Base-by-base conservation (phyloP, 2,797 vertebrate species). In the Distichodus sexfasciatus region DNA sequence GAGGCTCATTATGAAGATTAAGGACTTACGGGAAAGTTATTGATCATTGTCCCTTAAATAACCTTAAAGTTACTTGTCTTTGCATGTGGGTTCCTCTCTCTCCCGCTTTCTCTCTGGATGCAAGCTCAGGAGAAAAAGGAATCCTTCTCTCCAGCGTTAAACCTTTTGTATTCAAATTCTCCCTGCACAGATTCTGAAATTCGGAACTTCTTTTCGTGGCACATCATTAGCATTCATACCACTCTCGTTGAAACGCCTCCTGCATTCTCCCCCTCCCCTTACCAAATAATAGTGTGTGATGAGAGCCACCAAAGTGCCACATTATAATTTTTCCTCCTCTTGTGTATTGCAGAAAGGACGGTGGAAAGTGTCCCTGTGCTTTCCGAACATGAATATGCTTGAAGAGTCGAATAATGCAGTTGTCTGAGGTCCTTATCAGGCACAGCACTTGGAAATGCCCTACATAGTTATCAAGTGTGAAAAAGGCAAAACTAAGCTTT, bases 1-100 rank as follows among this genome's bases (percentile, higher is more conserved):
- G 87, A 89, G 87, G 87, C 88, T 91, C 89, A 90, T 92, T 91
- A 92, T 90, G 85, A 86, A 90, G 90, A 92, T 92, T 89, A 91
- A 91, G 88, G 87, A 91, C 87, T 91, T 91, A 90, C 84, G 84
- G 89, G 86, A 87, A 83, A 85, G 79, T 85, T 90, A 92, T 92
- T 91, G 91, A 92, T 91, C 85, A 86, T 82, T 86, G 87, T 89
- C 88, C 89, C 88, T 90, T 91, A 87, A 91, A 90, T 90, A 91
- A 91, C 91, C 89, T 88, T 86, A 89, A 88, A 88, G 84, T 87
- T 87, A 85, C 85, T 90, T 87, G 86, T 86, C 85, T 87, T 77
- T 85, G 85, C 85, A 79, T 85, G 83, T 86, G 81, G 71, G 74
- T 83, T n/a, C n/a, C n/a, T n/a, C n/a, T n/a, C n/a, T n/a, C n/a